These are phyloP conservation scores for Haliaeetus leucogaster DNA, from an alignment of 2,113 vertebrate genomes.

Conservation along the genomic window DNA sequence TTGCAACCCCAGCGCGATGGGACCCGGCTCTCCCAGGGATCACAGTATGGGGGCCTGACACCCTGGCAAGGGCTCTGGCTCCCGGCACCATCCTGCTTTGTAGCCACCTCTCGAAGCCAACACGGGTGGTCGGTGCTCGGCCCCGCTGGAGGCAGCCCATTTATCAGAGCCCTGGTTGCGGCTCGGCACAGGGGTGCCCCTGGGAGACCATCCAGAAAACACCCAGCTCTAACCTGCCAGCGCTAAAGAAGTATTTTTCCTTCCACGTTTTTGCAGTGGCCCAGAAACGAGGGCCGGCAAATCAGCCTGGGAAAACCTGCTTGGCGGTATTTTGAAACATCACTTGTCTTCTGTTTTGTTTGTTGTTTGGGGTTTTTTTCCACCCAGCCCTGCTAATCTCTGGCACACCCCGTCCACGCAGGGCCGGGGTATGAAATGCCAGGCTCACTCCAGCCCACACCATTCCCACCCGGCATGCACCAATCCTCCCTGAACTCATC, in stretches of 20 bases:
- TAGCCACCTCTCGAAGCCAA: not conserved
- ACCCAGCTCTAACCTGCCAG: not conserved
- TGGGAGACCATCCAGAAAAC: not conserved
- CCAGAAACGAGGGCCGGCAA: not conserved
- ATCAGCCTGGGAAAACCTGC: slow-evolving; percentile 42
- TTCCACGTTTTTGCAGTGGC: not conserved
- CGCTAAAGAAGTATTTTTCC: not conserved
- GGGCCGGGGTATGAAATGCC: not conserved
- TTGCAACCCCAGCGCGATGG: no score
- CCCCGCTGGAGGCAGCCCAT: rapidly evolving
- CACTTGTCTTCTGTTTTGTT: not conserved
- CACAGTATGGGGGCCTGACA: rapidly evolving
- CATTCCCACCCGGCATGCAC: not conserved
- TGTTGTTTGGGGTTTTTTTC: not conserved
- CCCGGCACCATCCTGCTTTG: not conserved
- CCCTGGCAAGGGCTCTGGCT: not conserved
- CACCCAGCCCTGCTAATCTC: not conserved
- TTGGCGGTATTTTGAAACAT: not conserved
- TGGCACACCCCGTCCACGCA: not conserved
- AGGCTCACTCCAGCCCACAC: not conserved
- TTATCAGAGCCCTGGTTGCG: rapidly evolving
- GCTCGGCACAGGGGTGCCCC: not conserved
- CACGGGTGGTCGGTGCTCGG: rapidly evolving
- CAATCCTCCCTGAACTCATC: not conserved
- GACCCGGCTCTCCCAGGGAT: not conserved